A percentile compares a stretch with the other conserved stretches of the same genome.
These are phyloP conservation scores for Neosilurus mollespiculum DNA, from an alignment of 2,797 vertebrate genomes.

Conservation along the genomic window DNA sequence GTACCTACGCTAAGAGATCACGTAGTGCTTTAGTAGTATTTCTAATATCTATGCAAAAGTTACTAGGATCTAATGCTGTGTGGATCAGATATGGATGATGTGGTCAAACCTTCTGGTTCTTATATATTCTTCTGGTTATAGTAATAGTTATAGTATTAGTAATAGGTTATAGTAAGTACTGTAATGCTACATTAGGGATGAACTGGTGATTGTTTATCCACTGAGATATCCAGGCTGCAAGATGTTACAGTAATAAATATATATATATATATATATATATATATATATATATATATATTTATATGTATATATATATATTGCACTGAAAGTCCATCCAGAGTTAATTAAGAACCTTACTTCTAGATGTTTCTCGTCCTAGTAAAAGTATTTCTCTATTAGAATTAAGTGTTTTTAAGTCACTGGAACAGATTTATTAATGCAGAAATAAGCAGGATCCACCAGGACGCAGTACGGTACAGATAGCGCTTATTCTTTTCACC, in stretches of 20 bases:
- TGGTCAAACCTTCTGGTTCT: background rate
- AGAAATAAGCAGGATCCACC: background rate
- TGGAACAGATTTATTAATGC: background rate
- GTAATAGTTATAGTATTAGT: too few species aligned
- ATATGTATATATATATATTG: background rate
- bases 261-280: too few species aligned
- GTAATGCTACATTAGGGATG: background rate
- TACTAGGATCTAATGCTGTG: background rate
- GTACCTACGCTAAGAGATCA: background rate
- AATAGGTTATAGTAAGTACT: too few species aligned
- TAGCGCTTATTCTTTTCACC: background rate
- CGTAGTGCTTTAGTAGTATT: background rate
- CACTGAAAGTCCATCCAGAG: background rate
- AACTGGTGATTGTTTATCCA: background rate
- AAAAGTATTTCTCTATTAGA: background rate
- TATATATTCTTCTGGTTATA: too few species aligned
- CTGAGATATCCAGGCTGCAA: too few species aligned
- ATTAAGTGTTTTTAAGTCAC: background rate
- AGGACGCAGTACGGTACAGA: background rate
- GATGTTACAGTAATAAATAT: too few species aligned
- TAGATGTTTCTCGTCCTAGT: background rate
- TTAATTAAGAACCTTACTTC: background rate
- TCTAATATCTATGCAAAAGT: background rate
- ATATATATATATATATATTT: too few species aligned
- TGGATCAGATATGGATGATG: background rate